These are phyloP conservation scores for Drosophila kurseongensis DNA, from an alignment of 1,140 invertebrate species.

Conservation along the genomic window DNA sequence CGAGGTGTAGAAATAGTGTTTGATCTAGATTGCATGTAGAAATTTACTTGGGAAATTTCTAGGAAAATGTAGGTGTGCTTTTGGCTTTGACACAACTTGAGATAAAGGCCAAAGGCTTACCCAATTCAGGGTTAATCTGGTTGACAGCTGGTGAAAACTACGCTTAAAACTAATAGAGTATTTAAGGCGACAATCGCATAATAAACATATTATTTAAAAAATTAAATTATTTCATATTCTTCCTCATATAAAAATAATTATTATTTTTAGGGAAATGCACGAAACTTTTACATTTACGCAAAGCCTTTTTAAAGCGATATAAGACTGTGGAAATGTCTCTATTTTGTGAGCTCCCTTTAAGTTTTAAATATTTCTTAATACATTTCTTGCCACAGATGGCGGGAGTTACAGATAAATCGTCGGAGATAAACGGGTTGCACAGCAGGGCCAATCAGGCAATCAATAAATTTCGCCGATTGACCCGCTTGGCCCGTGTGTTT, in stretches of 20 bases:
- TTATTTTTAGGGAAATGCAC: no score
- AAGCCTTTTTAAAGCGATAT: no score
- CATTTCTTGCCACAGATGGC: background rate
- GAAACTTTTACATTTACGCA: no score
- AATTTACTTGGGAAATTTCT: constrained; percentile 29
- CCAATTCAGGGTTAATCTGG: constrained; percentile 8
- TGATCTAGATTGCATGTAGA: constrained; percentile 24
- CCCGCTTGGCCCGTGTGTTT: constrained; percentile 12
- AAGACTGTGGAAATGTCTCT: background rate
- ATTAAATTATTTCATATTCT: no score
- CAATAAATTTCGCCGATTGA: constrained; percentile 26
- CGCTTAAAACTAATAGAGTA: no score
- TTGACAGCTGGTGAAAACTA: background rate
- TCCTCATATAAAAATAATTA: background rate
- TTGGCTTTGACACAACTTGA: constrained; percentile 1
- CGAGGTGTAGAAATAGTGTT: constrained; percentile 1
- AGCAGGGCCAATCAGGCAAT: constrained; percentile 14
- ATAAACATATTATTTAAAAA: no score
- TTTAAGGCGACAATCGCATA: no score
- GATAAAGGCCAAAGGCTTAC: background rate
- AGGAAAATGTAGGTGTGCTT: constrained; percentile 32
- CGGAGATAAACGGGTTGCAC: constrained; percentile 12
- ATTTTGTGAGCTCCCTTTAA: background rate
- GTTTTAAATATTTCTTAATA: background rate
- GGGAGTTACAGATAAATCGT: constrained; percentile 4